Conservation (phyloP, 2,797 vertebrate genomes). For the Dicrostonyx torquatus region DNA sequence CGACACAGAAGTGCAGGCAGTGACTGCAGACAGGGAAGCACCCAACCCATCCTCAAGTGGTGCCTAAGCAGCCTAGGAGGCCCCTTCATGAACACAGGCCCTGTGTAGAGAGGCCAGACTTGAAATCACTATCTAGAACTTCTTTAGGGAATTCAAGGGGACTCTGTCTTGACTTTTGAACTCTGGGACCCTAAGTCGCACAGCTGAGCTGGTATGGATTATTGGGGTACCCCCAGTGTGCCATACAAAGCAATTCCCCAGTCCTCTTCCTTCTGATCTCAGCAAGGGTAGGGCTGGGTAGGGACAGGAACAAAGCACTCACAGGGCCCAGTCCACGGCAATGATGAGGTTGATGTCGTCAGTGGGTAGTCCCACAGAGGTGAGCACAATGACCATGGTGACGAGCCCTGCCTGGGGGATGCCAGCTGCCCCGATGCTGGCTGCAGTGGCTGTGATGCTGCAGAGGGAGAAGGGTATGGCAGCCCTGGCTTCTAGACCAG, state of each 20-base stretch:
- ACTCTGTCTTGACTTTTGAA: neutral
- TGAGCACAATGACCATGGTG: conserved; percentile 99
- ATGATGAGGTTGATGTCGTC: conserved; percentile 98
- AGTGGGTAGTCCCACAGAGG: conserved; percentile 97
- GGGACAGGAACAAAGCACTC: conserved; percentile 82
- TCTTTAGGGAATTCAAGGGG: neutral
- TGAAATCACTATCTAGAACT: neutral
- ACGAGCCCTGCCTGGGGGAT: conserved; percentile 98
- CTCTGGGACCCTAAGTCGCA: neutral
- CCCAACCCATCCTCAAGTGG: accelerated
- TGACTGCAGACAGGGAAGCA: neutral
- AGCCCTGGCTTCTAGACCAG: neutral
- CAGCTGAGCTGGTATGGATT: neutral
- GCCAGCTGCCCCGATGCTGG: conserved; percentile 97
- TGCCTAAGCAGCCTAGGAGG: accelerated
- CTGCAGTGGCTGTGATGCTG: conserved; percentile 98
- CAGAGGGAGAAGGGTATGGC: neutral
- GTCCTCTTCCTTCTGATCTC: neutral
- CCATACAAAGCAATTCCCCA: accelerated
- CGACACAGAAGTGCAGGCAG: neutral
- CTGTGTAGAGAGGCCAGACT: neutral
- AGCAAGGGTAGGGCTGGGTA: neutral
- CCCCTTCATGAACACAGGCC: neutral
- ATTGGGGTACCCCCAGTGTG: no score
- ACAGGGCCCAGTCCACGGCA: conserved; percentile 98